A percentile compares a stretch with the other conserved stretches of the same genome.
Evolutionary conservation across 2,888 invertebrate species (phyloP).

Genomic region (Melieria picta): DNA sequence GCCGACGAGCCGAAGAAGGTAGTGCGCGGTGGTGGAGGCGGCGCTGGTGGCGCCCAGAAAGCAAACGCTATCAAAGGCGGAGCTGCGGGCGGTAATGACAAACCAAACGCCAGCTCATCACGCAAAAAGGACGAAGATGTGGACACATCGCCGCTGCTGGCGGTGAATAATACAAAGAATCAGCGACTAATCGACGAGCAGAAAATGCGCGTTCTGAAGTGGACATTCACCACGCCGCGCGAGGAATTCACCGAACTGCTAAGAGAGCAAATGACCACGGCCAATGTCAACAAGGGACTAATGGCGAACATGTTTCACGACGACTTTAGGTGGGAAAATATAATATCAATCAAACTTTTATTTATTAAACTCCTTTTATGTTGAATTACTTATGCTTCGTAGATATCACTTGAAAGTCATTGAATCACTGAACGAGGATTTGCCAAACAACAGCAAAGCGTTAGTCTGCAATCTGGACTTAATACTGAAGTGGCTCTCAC

Average conservation of each 20-base stretch:
- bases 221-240: conserved; percentile 94
- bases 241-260: conserved; percentile 94
- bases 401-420: conserved; percentile 96
- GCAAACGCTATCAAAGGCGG: conserved; percentile 44
- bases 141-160: conserved; percentile 81
- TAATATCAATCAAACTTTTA: neutral
- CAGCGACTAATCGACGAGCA: conserved; percentile 95
- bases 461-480: conserved; percentile 92
- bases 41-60: conserved; percentile 45
- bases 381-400: conserved; percentile 32
- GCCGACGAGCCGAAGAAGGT: conserved; percentile 67
- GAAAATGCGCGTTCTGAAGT: conserved; percentile 89
- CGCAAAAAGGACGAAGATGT: conserved; percentile 87
- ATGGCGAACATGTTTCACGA: conserved; percentile 93
- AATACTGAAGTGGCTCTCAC: conserved; percentile 94
- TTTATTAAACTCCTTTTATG: neutral
- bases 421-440: conserved; percentile 86
- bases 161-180: conserved; percentile 87
- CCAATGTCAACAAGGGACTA: conserved; percentile 87
- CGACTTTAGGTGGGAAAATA: conserved; percentile 78
- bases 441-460: conserved; percentile 80
- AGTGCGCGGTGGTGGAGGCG: conserved; percentile 55
- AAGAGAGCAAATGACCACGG: conserved; percentile 88
- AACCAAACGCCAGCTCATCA: conserved; percentile 65
- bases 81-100: conserved; percentile 43